Evolutionary conservation across 2,113 vertebrate genomes (phyloP), one percentile per base, ranked within the genome.

Genomic region (Chionis minor): DNA sequence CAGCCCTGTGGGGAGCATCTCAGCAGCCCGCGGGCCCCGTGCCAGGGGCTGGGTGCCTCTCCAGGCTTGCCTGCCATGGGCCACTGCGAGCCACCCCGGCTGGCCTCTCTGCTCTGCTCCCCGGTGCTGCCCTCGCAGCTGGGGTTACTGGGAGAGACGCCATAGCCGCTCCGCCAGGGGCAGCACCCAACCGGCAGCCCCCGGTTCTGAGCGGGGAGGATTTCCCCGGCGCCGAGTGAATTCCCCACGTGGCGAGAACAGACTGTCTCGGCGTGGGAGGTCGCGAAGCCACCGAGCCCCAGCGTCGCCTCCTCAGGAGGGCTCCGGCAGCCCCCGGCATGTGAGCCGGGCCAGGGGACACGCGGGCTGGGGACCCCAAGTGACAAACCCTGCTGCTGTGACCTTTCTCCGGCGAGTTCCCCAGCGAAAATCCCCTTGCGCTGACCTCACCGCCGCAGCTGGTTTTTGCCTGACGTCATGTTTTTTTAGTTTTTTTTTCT

Each of bases 171-270:
- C 28, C 5, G 0, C 8, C 1, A 5, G 23, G 20, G 28, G 28
- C 8, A 4, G 22, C 8, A 1, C 20, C 10, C 1, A 22, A 4
- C 18, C 1, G 11, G 24, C 4, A 1, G 13, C 2, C 14, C 66
- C 47, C 4, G 35, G n/a, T 26, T 56, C 42, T 40, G 45, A 7
- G 42, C 7, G 2, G 49, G 22, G 26, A 75, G 78, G 86, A 67
- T 61, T 96, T 80, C 83, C 87, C 84, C 42, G 1, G 14, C 3
- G 0, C 1, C 1, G 3, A 19, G 38, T 92, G 85, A 93, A 94
- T 93, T 92, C 92, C 92, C 80, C 10, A 9, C 10, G 1, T 2
- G 35, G 17, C 17, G 30, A 73, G 30, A 59, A 9, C 11, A 44
- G 73, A 30, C 20, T 3, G 0, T 38, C 12, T 6, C 5, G 1